Base-by-base conservation (phyloP, 2,113 vertebrate genomes). In the Rhadina sibilatrix region DNA sequence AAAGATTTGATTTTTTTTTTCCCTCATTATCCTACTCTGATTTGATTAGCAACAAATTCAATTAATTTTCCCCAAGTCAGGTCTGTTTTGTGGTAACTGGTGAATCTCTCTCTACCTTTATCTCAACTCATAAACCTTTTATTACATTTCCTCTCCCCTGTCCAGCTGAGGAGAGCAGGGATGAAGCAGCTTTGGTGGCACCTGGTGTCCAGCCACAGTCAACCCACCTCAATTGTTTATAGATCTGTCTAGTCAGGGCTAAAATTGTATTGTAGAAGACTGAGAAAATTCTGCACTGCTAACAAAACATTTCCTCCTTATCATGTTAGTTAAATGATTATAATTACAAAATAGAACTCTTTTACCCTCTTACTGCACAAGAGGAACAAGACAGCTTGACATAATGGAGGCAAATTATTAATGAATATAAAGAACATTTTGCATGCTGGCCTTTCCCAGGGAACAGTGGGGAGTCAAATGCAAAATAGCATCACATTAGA, bases 311-410 rank as follows among this genome's bases (percentile, higher is more conserved):
- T 92, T 76, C 22, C 20, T 72, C 56, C 81, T 69, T 46, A 85
- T 18, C 15, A 50, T 61, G 57, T 69, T 37, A 88, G 31, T 79
- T 64, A 87, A 95, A 91, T 76, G 0, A 71, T 78, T 87, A 49
- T 87, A 89, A 91, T 89, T 91, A 95, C 28, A 82, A 94, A 79
- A 93, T 64, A 87, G 44, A 90, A 37, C 40, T 64, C 60, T 85
- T 94, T 87, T 21, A 64, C 61, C 42, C 40, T 75, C 74, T 91
- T 85, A 68, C 28, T 79, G 61, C 75, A 83, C 57, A 88, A 93
- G 74, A 82, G 65, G 65, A 87, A 33, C 30, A 88, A 56, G 93
- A 68, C 75, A 82, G 49, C 49, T 92, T 83, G 79, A 90, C 63
- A 72, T 83, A 92, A 82, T 40, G 78, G 53, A 94, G 15, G 53